phyloP scores from a whole-genome alignment of 2,113 vertebrate genomes.

The Erythrolamprus reginae region DNA sequence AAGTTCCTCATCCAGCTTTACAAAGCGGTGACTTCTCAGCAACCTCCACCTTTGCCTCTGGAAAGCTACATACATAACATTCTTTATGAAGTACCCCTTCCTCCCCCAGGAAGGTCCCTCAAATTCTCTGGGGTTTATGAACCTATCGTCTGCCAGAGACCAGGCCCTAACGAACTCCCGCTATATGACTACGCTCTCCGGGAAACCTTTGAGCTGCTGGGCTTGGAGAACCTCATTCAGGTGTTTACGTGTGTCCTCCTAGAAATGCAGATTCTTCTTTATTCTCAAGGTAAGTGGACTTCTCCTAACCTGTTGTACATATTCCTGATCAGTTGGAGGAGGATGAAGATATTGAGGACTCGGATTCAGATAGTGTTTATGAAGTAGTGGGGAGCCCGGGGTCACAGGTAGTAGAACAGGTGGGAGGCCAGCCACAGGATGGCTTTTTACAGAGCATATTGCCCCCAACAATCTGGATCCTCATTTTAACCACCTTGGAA shows the following conservation, averaged over 20 bases:
- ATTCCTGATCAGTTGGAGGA: too few species aligned
- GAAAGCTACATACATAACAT: constrained; percentile 98
- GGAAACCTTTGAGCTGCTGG: constrained; percentile 85
- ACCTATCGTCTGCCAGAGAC: constrained; percentile 91
- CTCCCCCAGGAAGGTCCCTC: constrained; percentile 86
- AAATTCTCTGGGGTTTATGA: constrained; percentile 93
- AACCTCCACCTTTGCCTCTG: constrained; percentile 87
- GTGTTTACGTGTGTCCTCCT: constrained; percentile 95
- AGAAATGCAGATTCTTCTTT: constrained; percentile 96
- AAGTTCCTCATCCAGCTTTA: constrained; percentile 91
- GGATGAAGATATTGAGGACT: too few species aligned
- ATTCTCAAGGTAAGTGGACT: constrained; percentile 85
- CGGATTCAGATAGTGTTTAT: too few species aligned
- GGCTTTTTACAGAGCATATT: too few species aligned
- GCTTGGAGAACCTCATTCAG: constrained; percentile 90
- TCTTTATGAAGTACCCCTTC: constrained; percentile 93
- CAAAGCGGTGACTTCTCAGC: constrained; percentile 80
- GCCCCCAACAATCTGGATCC: neutral
- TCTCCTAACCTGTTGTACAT: neutral
- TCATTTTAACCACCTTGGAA: neutral
- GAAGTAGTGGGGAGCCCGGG: too few species aligned
- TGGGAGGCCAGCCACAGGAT: too few species aligned
- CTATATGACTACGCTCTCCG: constrained; percentile 88
- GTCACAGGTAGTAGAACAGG: too few species aligned
- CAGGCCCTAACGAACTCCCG: constrained; percentile 84